These are phyloP conservation scores for Drosophila ohnishii DNA, from an alignment of 1,140 invertebrate genomes.

Conservation along the genomic window DNA sequence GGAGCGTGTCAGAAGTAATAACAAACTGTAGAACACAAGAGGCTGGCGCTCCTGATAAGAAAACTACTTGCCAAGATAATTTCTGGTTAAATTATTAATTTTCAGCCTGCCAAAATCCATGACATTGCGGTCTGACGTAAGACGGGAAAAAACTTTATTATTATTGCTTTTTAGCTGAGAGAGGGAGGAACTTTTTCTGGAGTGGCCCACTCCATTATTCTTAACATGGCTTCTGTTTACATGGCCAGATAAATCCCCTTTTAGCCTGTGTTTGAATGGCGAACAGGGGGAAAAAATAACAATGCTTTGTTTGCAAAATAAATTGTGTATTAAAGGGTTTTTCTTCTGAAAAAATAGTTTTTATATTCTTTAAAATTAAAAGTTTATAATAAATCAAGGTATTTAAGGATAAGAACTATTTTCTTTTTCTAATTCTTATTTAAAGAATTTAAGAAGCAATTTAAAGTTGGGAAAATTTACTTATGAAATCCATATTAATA, in stretches of 20 bases:
- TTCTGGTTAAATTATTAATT: conserved; percentile 24
- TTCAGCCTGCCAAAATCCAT: background rate
- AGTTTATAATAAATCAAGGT: too few relatives aligned
- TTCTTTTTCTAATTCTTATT: background rate
- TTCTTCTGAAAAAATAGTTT: background rate
- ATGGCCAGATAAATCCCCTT: background rate
- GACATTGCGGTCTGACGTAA: conserved; percentile 19
- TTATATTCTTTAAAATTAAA: background rate
- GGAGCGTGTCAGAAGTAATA: conserved; percentile 22
- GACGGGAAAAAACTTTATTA: background rate
- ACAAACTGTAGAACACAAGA: conserved; percentile 27
- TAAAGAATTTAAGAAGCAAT: background rate
- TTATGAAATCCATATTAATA: too few relatives aligned
- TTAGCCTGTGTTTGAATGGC: background rate
- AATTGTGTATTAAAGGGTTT: background rate
- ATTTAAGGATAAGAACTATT: background rate
- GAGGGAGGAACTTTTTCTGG: conserved; percentile 5
- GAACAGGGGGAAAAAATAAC: background rate
- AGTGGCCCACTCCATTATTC: conserved; percentile 30
- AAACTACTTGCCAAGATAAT: conserved; percentile 18
- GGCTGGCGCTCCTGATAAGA: conserved; percentile 23
- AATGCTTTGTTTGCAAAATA: background rate
- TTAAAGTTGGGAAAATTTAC: background rate
- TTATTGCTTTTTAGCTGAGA: conserved; percentile 1
- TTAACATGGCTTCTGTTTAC: conserved; percentile 25